Percentiles rank a stretch among this genome's conserved stretches.
phyloP scores from a whole-genome alignment of 2,797 vertebrate species.

The Synaphobranchus kaupii region DNA sequence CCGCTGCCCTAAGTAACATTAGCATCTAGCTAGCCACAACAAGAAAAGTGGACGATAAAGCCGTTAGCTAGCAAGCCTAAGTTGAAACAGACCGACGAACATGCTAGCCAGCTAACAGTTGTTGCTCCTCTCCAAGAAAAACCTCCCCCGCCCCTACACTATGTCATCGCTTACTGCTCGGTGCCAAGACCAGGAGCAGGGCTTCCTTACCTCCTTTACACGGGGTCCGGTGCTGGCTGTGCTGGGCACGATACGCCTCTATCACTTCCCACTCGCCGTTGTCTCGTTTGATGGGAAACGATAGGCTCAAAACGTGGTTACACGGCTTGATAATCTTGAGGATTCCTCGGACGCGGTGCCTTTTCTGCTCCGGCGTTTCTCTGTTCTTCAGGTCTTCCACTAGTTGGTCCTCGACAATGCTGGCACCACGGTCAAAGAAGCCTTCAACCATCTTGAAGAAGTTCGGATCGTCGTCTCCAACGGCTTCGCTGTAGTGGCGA shows the following conservation, averaged over 20 bases:
- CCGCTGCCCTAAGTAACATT: too few relatives aligned
- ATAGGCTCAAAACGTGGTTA: conserved; percentile 90
- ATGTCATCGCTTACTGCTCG: background rate
- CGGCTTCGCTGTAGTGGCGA: conserved; percentile 84
- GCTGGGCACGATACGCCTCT: conserved; percentile 91
- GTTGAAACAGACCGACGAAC: background rate
- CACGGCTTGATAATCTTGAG: conserved; percentile 93
- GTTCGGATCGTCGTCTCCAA: conserved; percentile 83
- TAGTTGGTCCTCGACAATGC: conserved; percentile 91
- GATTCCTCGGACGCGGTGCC: conserved; percentile 86
- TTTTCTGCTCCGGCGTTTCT: conserved; percentile 84
- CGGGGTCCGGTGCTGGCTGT: conserved; percentile 94
- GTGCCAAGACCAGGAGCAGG: conserved; percentile 34
- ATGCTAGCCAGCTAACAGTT: background rate
- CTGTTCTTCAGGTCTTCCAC: conserved; percentile 83
- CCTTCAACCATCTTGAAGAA: conserved; percentile 96
- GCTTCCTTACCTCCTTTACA: conserved; percentile 89
- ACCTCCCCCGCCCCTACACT: background rate
- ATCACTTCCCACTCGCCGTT: conserved; percentile 93
- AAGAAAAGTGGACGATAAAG: background rate
- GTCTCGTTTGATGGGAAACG: conserved; percentile 90
- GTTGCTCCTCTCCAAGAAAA: background rate
- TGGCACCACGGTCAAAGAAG: conserved; percentile 90
- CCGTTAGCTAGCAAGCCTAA: background rate
- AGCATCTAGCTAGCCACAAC: too few relatives aligned